phyloP scores from a whole-genome alignment of 2,888 invertebrate genomes.

The Microdon myrmicae region DNA sequence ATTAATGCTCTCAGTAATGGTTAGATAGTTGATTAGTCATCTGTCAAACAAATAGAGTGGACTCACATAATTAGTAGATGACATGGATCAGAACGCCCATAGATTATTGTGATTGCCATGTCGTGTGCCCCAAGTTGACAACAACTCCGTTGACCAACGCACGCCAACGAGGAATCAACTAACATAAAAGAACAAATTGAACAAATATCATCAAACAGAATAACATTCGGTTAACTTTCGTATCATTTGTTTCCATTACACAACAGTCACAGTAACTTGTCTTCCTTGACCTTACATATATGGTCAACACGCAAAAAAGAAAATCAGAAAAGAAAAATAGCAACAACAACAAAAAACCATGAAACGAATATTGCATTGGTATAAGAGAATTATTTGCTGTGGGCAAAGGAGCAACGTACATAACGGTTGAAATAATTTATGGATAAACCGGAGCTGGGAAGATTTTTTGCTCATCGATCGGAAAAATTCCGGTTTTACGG shows the following conservation, averaged over 20 bases:
- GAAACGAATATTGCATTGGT: slow-evolving; percentile 30
- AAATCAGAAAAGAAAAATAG: slow-evolving; percentile 8
- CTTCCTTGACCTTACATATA: too few species aligned
- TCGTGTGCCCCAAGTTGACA: slow-evolving; percentile 9
- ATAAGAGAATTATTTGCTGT: slow-evolving; percentile 24
- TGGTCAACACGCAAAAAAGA: neutral
- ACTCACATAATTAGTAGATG: too few species aligned
- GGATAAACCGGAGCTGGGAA: slow-evolving; percentile 12
- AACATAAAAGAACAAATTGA: slow-evolving; percentile 20
- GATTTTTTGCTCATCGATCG: slow-evolving; percentile 2
- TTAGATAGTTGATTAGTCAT: too few species aligned
- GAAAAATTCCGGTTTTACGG: slow-evolving; percentile 3
- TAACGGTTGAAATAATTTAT: slow-evolving; percentile 23
- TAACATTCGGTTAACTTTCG: too few species aligned
- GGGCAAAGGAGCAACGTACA: slow-evolving; percentile 20
- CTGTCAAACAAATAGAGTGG: neutral
- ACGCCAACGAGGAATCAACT: neutral
- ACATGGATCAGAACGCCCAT: too few species aligned
- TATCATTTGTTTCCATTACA: too few species aligned
- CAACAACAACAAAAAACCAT: slow-evolving; percentile 30
- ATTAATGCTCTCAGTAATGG: too few species aligned
- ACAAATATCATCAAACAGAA: slow-evolving; percentile 35
- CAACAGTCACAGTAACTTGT: too few species aligned
- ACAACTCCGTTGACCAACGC: too few species aligned
- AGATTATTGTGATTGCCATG: neutral